Evolutionary conservation across 2,888 invertebrate species (phyloP).

Genomic region (Xestia rhomboidea): DNA sequence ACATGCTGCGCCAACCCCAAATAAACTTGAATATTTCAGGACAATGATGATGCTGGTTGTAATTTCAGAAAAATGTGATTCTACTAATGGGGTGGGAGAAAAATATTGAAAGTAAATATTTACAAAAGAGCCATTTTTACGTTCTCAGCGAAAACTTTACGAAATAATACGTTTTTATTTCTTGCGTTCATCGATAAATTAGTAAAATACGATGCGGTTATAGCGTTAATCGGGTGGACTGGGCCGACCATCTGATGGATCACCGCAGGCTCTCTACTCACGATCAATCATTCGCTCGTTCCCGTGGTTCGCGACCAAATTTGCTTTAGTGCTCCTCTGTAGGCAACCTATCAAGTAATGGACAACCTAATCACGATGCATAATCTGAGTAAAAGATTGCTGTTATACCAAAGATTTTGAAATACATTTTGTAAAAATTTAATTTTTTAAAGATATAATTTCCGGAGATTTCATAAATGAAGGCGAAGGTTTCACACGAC

Average conservation of each 20-base stretch:
- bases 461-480: not conserved
- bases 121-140: not conserved
- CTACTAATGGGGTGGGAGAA: not conserved
- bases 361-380: slow-evolving; percentile 32
- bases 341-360: slow-evolving; percentile 62
- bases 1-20: not conserved
- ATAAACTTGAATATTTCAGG: not conserved
- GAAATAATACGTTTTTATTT: slow-evolving; percentile 14
- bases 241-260: slow-evolving; percentile 74
- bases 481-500: not conserved
- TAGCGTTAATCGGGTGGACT: slow-evolving; percentile 52
- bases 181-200: slow-evolving; percentile 43
- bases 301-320: slow-evolving; percentile 57
- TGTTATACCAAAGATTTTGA: not conserved
- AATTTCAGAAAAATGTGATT: not conserved
- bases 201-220: slow-evolving; percentile 50
- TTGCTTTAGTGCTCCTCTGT: slow-evolving; percentile 60
- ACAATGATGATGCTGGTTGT: not conserved
- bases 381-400: slow-evolving; percentile 17
- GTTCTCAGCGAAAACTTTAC: not conserved
- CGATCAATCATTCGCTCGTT: slow-evolving; percentile 77
- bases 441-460: not conserved
- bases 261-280: slow-evolving; percentile 71
- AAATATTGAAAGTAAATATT: not conserved
- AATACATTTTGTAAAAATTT: not conserved